These are phyloP conservation scores for Ceuthmochares aereus DNA, from an alignment of 2,113 vertebrate genomes.

Conservation along the genomic window DNA sequence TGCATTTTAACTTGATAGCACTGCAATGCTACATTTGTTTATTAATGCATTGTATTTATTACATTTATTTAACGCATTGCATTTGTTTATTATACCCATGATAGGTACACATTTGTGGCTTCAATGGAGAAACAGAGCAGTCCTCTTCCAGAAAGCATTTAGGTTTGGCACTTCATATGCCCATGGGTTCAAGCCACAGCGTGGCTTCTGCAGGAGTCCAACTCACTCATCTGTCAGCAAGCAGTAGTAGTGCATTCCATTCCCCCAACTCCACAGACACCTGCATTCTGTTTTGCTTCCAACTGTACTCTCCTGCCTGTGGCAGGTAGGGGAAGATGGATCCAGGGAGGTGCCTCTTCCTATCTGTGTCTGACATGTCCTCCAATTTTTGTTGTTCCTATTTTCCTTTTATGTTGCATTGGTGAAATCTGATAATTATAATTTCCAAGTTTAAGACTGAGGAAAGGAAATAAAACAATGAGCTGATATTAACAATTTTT, in stretches of 20 bases:
- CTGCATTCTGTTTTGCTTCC: background rate
- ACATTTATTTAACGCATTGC: background rate
- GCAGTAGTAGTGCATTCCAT: background rate
- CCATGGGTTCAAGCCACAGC: background rate
- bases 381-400: background rate
- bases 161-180: background rate
- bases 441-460: background rate
- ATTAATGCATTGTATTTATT: background rate
- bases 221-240: background rate
- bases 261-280: background rate
- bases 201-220: background rate
- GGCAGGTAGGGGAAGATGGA: accelerated
- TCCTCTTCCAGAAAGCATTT: accelerated
- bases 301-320: accelerated
- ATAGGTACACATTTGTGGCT: background rate
- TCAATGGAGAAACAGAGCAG: background rate
- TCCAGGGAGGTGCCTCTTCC: accelerated
- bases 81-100: background rate
- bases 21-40: background rate
- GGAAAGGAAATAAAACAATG: background rate
- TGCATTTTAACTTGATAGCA: background rate
- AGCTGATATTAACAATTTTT: background rate
- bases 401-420: background rate
- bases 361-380: background rate
- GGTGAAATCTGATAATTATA: background rate